Evolutionary conservation across 2,888 invertebrate species (phyloP).

Genomic region (Hirtodrosophila trivittata): DNA sequence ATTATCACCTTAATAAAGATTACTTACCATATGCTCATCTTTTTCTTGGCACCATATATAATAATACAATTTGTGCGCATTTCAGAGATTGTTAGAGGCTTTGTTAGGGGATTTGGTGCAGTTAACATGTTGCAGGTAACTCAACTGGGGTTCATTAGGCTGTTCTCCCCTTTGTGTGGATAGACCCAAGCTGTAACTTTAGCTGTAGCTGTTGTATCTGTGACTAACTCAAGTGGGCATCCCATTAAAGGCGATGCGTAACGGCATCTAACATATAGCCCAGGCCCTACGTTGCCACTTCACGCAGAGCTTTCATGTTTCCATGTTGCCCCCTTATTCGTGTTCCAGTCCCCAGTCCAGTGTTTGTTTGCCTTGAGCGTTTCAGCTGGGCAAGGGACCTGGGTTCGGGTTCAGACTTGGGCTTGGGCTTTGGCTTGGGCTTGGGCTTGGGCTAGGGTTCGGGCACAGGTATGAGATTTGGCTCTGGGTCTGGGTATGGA

Average conservation of each 20-base stretch:
- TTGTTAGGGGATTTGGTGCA: slow-evolving; percentile 2
- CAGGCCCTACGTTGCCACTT: not conserved
- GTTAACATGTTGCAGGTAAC: slow-evolving; percentile 7
- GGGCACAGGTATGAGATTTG: too few relatives aligned
- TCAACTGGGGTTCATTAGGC: slow-evolving; percentile 27
- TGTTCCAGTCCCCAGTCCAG: not conserved
- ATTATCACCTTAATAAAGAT: too few relatives aligned
- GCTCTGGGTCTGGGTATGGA: too few relatives aligned
- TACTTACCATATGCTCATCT: too few relatives aligned
- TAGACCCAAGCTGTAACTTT: not conserved
- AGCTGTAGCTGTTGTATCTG: not conserved
- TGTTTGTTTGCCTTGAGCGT: slow-evolving; percentile 7
- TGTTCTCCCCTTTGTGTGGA: slow-evolving; percentile 6
- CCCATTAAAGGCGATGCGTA: not conserved
- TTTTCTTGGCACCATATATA: too few relatives aligned
- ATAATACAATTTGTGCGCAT: too few relatives aligned
- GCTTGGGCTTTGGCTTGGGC: not conserved
- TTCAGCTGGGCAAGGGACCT: slow-evolving; percentile 7
- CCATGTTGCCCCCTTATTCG: not conserved
- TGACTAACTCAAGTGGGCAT: slow-evolving; percentile 4
- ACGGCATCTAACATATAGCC: not conserved
- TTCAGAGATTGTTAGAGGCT: too few relatives aligned
- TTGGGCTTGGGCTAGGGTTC: not conserved
- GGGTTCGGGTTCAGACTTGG: not conserved
- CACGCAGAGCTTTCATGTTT: not conserved